A percentile compares a stretch with the other conserved stretches of the same genome.
Conservation (phyloP, 1,140 invertebrate species). For the Drosophila pachea region DNA sequence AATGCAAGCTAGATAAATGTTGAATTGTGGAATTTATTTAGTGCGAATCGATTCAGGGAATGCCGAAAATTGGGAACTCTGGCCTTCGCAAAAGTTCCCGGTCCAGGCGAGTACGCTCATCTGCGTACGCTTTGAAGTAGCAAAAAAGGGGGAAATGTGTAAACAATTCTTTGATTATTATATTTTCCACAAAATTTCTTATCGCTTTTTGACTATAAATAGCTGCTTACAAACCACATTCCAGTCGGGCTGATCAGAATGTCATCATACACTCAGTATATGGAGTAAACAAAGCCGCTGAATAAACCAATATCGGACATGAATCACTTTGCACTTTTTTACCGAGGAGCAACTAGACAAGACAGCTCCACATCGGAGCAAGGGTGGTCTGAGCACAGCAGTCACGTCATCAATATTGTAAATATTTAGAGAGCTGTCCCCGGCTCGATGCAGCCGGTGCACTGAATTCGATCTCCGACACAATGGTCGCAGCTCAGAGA, state of each 20-base stretch:
- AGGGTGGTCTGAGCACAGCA: too few species aligned
- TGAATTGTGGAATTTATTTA: too few species aligned
- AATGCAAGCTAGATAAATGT: too few species aligned
- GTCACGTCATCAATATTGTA: slow-evolving; percentile 26
- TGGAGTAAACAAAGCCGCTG: slow-evolving; percentile 9
- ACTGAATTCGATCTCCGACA: slow-evolving; percentile 25
- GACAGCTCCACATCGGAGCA: not conserved
- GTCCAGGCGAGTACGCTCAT: not conserved
- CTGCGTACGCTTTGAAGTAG: not conserved
- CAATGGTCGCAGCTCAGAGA: slow-evolving; percentile 12
- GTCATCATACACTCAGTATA: slow-evolving; percentile 5
- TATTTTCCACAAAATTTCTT: not conserved
- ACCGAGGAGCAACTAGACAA: slow-evolving; percentile 7
- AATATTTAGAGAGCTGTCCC: slow-evolving; percentile 28
- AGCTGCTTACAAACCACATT: slow-evolving; percentile 24
- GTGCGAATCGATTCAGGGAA: too few species aligned
- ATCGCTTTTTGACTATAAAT: slow-evolving; percentile 7
- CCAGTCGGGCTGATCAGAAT: slow-evolving; percentile 2
- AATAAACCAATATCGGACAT: slow-evolving; percentile 7
- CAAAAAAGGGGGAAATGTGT: not conserved
- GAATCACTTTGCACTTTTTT: slow-evolving; percentile 8
- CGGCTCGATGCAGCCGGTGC: slow-evolving; percentile 20
- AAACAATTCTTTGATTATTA: slow-evolving; percentile 1
- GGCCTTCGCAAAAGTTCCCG: not conserved
- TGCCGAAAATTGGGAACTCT: not conserved